Evolutionary conservation across 2,797 vertebrate species (phyloP).

Genomic region (Australoheros facetus): DNA sequence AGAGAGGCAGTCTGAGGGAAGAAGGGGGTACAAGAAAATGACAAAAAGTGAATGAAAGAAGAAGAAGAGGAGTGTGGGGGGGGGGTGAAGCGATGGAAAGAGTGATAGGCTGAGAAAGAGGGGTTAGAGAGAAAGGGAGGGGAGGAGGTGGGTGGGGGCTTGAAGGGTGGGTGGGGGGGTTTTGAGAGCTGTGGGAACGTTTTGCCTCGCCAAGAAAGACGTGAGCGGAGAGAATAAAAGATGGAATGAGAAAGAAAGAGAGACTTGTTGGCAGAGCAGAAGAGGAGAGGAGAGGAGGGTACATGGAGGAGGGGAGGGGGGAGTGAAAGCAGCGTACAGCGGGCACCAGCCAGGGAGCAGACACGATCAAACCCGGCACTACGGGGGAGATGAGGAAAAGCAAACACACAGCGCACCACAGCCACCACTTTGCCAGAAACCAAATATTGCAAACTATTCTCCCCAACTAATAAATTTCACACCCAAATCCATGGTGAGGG

Average conservation of each 20-base stretch:
- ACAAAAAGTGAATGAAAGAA: constrained; percentile 42
- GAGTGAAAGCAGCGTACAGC: constrained; percentile 38
- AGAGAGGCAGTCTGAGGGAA: constrained; percentile 28
- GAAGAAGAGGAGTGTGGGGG: constrained; percentile 12
- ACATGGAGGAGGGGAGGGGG: constrained; percentile 8
- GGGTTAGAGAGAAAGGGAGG: not conserved
- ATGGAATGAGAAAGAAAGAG: constrained; percentile 69
- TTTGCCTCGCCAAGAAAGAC: constrained; percentile 79
- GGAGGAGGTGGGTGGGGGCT: constrained; percentile 1
- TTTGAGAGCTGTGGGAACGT: constrained; percentile 82
- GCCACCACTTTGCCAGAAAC: constrained; percentile 2
- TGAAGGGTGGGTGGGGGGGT: constrained; percentile 21
- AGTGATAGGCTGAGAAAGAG: constrained; percentile 45
- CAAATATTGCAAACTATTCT: constrained; percentile 13
- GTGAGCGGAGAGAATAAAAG: constrained; percentile 77
- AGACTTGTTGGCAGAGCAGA: constrained; percentile 78
- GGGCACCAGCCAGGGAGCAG: constrained; percentile 63
- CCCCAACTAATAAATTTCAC: constrained; percentile 17
- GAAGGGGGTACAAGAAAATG: constrained; percentile 45
- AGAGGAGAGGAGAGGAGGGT: constrained; percentile 48
- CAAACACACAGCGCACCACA: constrained; percentile 47
- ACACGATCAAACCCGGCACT: constrained; percentile 52
- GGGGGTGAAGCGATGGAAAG: constrained; percentile 25
- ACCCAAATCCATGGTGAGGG: not conserved
- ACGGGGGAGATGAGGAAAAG: constrained; percentile 34